phyloP scores from a whole-genome alignment of 2,888 invertebrate genomes.

The Apotomis capreana region DNA sequence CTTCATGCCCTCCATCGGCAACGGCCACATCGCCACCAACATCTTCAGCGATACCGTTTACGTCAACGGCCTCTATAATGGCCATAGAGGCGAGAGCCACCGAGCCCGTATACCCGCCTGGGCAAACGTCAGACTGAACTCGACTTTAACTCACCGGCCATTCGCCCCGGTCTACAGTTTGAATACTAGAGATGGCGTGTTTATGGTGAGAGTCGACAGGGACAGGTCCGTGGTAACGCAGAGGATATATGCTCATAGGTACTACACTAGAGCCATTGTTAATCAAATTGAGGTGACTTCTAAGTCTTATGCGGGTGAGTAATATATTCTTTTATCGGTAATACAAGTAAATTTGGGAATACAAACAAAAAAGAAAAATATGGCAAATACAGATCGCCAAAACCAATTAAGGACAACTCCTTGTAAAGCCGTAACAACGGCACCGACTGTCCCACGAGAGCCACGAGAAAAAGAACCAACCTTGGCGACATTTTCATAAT shows the following conservation, averaged over 20 bases:
- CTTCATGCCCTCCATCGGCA: constrained; percentile 84
- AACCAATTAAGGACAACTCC: too few species aligned
- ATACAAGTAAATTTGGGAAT: too few species aligned
- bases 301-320: constrained; percentile 69
- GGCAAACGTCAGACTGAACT: constrained; percentile 80
- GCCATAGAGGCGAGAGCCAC: constrained; percentile 80
- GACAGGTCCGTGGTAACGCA: constrained; percentile 77
- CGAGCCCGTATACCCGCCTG: constrained; percentile 85
- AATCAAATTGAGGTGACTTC: constrained; percentile 78
- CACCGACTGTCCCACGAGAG: too few species aligned
- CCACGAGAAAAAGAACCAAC: too few species aligned
- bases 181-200: constrained; percentile 75
- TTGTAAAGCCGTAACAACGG: too few species aligned
- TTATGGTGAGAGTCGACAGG: constrained; percentile 75
- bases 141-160: constrained; percentile 68
- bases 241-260: constrained; percentile 76
- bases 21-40: constrained; percentile 84
- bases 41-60: constrained; percentile 84
- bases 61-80: constrained; percentile 85
- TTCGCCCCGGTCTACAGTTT: constrained; percentile 73
- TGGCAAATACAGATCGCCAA: too few species aligned
- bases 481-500: too few species aligned
- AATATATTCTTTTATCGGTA: not conserved
- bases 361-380: too few species aligned
- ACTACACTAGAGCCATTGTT: constrained; percentile 76